Base-by-base conservation (phyloP, 2,888 invertebrate genomes). In the Drosophila imparisetae region DNA sequence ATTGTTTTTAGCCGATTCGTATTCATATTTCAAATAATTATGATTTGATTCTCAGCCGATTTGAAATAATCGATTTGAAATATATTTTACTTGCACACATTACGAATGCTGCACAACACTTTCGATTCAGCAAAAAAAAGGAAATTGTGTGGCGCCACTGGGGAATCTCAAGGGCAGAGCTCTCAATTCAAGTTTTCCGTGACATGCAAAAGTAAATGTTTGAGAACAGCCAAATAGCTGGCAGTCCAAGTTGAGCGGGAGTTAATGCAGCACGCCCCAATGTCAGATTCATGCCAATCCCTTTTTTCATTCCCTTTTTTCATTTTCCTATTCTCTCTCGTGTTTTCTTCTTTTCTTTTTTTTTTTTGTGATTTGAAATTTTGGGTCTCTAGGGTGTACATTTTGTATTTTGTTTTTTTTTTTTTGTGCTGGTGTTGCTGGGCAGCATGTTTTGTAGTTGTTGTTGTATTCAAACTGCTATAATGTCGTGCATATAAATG, bases 401-500 rank as follows among this genome's bases (percentile, higher is more conserved):
- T 36, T 11, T 32, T 32, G 32, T 32, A 32, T 32, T 32, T 11
- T 32, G 4, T 36, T 15, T 36, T 36, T 36, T 36, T 21, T 18
- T 75, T 75, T 67, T 72, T 66, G 59, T 63, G 27, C 30, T 57
- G 45, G 36, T 61, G 61, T 61, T 63, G 61, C 66, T 58, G 52
- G 21, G 40, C 49, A 50, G 42, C 49, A 64, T 45, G 13, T 36
- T 57, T 32, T 55, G 59, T 36, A 21, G 21, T 34, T 34, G 21
- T 34, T 34, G 34, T 24, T 66, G 70, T 60, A 64, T 66, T 72
- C 62, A 36, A 61, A 69, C 68, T 83, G 64, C 36, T 32, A 66
- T 71, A 76, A 75, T 67, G 82, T 75, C 69, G 62, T 85, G 91
- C 91, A 90, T 90, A 90, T 83, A 91, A 90, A 90, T 91, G 86